Evolutionary conservation across 1,140 invertebrate genomes (phyloP), one percentile per base, ranked within the genome.

Genomic region (Ostrea denselamellosa): DNA sequence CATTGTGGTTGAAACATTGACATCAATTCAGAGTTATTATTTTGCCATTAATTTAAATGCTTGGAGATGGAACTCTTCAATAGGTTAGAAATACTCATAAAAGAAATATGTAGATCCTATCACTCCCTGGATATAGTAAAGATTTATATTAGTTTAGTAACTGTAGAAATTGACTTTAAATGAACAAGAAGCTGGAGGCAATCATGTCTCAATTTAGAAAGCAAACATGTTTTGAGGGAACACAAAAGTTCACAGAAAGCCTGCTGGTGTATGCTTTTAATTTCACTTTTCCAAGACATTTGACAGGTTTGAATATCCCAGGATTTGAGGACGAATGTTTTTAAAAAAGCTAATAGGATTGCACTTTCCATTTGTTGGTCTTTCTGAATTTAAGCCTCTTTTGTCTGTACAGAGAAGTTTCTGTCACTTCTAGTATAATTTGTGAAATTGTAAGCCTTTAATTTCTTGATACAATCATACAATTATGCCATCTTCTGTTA

Each of bases 321-420:
- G 28, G 68, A 34, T 77, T 34, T 77, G 28, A 28, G 25, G 25
- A 77, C 9, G 25, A 34, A 77, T 77, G 25, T 77, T 77, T 77
- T 25, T 77, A 28, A 77, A 77, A 71, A 77, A 77, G 68, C 25
- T 77, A 77, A 77, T 25, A 77, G 68, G 68, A 77, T 77, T 77
- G 28, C 68, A 77, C 28, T 77, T 77, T 25, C 14, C 68, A 14
- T 22, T 34, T 77, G 68, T 77, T 77, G 68, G 68, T 34, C 68
- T 28, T 25, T 71, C 9, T 12, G 68, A 77, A 77, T 77, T 77
- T 77, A 77, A 77, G 68, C 68, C 28, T 77, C 68, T 77, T 34
- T 77, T 77, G 68, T 34, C 12, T 14, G 10, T 77, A 28, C 56
- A 8, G 1, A n/a, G 56, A 62, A 14, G n/a, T 62, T 19, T 7